These are phyloP conservation scores for Caenorhabditis panamensis DNA, from an alignment of 2,888 invertebrate species.

Conservation along the genomic window DNA sequence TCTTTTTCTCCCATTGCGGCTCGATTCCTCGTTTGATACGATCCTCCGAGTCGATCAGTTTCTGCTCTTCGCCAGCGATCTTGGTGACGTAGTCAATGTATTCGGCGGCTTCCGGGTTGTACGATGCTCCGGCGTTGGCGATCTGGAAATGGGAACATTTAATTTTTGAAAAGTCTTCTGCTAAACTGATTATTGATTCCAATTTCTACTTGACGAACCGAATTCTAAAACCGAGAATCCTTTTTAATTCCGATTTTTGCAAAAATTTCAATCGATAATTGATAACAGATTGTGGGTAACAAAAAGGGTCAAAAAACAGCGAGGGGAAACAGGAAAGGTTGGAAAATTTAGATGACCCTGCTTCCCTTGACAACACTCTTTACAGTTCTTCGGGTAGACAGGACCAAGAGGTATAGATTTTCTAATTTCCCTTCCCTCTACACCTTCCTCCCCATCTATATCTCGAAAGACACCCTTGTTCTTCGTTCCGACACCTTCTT, in stretches of 20 bases:
- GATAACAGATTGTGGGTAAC: no score
- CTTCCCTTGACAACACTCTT: conserved; percentile 61
- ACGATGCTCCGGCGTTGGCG: conserved; percentile 63
- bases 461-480: no score
- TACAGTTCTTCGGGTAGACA: no score
- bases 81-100: conserved; percentile 60
- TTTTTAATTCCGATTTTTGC: no score
- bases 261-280: no score
- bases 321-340: neutral
- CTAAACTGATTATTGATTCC: no score
- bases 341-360: conserved; percentile 50
- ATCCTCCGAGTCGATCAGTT: conserved; percentile 50
- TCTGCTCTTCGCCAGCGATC: conserved; percentile 60
- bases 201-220: neutral
- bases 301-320: conserved; percentile 4
- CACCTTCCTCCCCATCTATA: no score
- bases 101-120: conserved; percentile 66
- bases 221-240: no score
- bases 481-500: no score
- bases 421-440: no score
- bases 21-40: conserved; percentile 51
- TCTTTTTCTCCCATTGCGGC: conserved; percentile 59
- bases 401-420: no score
- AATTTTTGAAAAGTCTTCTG: no score
- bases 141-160: conserved; percentile 1